Conservation (phyloP, 2,797 vertebrate species). For the Microcaecilia unicolor region DNA sequence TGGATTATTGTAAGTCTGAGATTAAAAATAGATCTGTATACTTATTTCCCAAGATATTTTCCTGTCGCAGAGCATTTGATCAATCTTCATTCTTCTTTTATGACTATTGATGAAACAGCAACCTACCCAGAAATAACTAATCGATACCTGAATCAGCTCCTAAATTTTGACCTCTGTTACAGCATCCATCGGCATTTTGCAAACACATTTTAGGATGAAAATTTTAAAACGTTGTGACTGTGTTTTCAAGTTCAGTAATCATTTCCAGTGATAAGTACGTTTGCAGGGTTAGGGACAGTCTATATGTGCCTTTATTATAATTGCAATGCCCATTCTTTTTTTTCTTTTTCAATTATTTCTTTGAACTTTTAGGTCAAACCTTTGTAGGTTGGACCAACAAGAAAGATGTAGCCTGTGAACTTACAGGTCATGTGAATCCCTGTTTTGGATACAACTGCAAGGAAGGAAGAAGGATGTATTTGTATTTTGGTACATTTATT, state of each 20-base stretch:
- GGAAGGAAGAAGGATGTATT: too few relatives aligned
- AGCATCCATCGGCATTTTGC: constrained; percentile 11
- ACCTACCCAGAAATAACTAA: constrained; percentile 40
- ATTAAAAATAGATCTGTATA: constrained; percentile 53
- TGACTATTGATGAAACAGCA: constrained; percentile 41
- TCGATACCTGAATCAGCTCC: constrained; percentile 32
- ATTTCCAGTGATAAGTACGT: constrained; percentile 2
- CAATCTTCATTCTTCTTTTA: constrained; percentile 31
- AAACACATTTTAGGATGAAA: constrained; percentile 21
- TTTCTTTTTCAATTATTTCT: too few relatives aligned
- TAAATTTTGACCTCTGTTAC: constrained; percentile 4
- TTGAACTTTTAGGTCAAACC: too few relatives aligned
- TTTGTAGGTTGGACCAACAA: too few relatives aligned
- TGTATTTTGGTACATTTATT: too few relatives aligned
- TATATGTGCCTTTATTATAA: too few relatives aligned
- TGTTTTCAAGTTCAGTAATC: constrained; percentile 6
- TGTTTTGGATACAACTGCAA: too few relatives aligned
- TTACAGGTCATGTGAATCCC: too few relatives aligned
- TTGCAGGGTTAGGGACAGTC: too few relatives aligned
- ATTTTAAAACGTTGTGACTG: constrained; percentile 4
- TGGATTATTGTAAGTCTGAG: constrained; percentile 39
- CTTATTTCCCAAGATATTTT: constrained; percentile 36
- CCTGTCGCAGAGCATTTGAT: constrained; percentile 25
- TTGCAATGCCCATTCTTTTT: too few relatives aligned
- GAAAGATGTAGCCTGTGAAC: too few relatives aligned